These are phyloP conservation scores for Hirtodrosophila duncani DNA, from an alignment of 2,888 invertebrate species.

Conservation along the genomic window DNA sequence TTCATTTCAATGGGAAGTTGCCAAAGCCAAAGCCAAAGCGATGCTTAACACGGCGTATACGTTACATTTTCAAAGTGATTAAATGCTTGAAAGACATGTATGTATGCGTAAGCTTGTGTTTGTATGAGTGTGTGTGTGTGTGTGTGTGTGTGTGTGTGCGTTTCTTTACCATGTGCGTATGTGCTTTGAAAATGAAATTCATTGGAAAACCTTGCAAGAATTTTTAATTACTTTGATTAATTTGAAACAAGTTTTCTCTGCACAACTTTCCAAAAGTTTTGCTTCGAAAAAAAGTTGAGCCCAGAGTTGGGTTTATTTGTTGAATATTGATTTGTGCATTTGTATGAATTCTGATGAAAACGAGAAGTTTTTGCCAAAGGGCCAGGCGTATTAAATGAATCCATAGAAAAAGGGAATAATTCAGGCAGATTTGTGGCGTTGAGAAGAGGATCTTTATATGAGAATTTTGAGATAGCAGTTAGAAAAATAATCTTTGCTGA, in stretches of 20 bases:
- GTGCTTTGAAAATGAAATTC: constrained; percentile 53
- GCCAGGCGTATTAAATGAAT: no score
- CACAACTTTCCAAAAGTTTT: neutral
- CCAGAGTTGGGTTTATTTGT: constrained; percentile 4
- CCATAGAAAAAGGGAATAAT: no score
- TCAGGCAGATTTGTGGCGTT: neutral
- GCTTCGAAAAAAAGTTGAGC: neutral
- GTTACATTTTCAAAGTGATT: constrained; percentile 34
- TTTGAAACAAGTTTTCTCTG: constrained; percentile 41
- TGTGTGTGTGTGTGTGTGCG: constrained; percentile 2
- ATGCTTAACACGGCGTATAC: constrained; percentile 12
- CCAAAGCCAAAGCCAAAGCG: neutral
- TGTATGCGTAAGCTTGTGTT: neutral
- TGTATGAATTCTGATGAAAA: constrained; percentile 2
- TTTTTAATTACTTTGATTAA: constrained; percentile 71
- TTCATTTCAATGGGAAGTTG: no score
- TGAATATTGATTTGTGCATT: constrained; percentile 17
- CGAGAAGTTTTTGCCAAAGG: neutral
- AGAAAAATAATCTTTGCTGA: no score
- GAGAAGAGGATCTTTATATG: no score
- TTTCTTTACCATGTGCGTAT: constrained; percentile 12
- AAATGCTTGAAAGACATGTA: constrained; percentile 24
- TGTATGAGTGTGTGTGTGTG: constrained; percentile 5
- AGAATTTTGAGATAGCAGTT: no score
- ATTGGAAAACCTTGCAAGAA: constrained; percentile 61